phyloP scores from a whole-genome alignment of 2,113 vertebrate genomes.

The Gymnobelideus leadbeateri region DNA sequence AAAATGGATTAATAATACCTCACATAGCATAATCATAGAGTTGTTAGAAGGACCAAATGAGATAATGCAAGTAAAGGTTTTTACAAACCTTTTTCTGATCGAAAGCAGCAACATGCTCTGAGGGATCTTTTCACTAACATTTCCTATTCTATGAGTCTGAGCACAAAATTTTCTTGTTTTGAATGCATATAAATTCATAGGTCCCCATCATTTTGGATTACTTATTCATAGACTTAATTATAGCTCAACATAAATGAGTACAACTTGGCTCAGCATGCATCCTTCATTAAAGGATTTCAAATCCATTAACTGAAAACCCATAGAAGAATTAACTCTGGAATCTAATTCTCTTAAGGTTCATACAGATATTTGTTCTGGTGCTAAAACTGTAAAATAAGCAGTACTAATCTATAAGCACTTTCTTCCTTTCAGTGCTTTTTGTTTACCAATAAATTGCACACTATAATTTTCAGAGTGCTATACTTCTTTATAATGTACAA shows the following conservation, averaged over 20 bases:
- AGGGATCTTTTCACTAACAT: not conserved
- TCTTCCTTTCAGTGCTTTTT: not conserved
- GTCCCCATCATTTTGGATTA: constrained; percentile 39
- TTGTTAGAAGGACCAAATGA: not conserved
- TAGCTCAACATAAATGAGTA: not conserved
- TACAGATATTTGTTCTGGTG: not conserved
- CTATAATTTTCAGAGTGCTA: constrained; percentile 2
- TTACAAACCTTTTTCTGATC: not conserved
- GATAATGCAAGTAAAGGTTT: not conserved
- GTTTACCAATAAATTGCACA: constrained; percentile 28
- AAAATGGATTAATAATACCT: not conserved
- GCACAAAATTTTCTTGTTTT: not conserved
- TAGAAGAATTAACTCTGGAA: constrained; percentile 22
- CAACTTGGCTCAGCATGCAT: not conserved
- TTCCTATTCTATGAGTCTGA: not conserved
- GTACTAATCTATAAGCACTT: not conserved
- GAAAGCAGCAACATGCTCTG: not conserved
- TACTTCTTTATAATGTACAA: constrained; percentile 22
- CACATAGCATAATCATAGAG: not conserved
- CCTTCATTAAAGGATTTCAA: constrained; percentile 56
- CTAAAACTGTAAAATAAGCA: constrained; percentile 10
- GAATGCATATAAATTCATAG: not conserved
- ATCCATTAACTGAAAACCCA: constrained; percentile 48
- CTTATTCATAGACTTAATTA: constrained; percentile 63
- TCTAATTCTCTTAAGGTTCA: not conserved